phyloP scores from a whole-genome alignment of 1,140 invertebrate species.

The Pinna nobilis region DNA sequence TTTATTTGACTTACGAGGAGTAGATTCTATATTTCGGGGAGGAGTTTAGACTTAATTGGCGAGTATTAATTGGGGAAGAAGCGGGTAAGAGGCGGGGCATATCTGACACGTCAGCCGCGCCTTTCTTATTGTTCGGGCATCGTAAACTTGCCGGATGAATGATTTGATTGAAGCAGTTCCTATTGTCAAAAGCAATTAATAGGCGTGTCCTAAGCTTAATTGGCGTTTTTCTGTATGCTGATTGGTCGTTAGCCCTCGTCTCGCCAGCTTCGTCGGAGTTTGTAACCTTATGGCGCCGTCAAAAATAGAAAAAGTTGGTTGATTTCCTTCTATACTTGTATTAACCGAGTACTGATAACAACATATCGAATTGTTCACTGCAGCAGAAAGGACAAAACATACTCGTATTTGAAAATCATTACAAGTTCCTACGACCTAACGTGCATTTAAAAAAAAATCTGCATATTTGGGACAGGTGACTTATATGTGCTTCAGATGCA shows the following conservation, averaged over 20 bases:
- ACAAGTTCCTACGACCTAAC: neutral
- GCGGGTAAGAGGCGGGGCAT: too few relatives aligned
- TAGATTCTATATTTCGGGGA: too few relatives aligned
- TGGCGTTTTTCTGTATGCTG: neutral
- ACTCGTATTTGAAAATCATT: slow-evolving; percentile 1
- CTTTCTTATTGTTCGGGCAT: too few relatives aligned
- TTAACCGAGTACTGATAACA: slow-evolving; percentile 2
- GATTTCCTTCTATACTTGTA: slow-evolving; percentile 20
- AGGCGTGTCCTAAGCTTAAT: neutral
- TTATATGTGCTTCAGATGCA: neutral
- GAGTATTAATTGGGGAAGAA: too few relatives aligned
- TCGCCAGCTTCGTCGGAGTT: neutral
- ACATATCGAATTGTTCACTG: slow-evolving; percentile 12
- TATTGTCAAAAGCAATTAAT: neutral
- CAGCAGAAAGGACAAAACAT: slow-evolving; percentile 16
- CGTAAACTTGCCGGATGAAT: too few relatives aligned
- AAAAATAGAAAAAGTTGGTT: slow-evolving; percentile 4
- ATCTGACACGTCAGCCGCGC: too few relatives aligned
- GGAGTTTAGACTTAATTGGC: too few relatives aligned
- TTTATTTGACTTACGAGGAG: too few relatives aligned
- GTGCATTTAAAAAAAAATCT: slow-evolving; percentile 4
- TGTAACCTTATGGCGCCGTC: slow-evolving; percentile 18
- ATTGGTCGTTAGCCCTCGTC: slow-evolving; percentile 13
- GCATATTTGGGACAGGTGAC: neutral
- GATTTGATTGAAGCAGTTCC: slow-evolving; percentile 4